These are phyloP conservation scores for Chloromyia formosa DNA, from an alignment of 2,888 invertebrate genomes.

Conservation along the genomic window DNA sequence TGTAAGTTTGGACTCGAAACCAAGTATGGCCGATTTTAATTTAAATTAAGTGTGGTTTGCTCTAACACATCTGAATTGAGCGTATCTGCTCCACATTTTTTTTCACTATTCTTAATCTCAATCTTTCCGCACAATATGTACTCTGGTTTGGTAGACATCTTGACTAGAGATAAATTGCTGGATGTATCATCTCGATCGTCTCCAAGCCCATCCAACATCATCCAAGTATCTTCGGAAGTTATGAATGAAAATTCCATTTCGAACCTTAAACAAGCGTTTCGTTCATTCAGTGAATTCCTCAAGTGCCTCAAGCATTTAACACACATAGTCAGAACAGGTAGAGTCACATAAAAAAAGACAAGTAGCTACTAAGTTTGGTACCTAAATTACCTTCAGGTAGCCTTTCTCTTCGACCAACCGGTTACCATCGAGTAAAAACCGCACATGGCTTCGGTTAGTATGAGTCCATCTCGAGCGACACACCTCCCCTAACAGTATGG, in stretches of 20 bases:
- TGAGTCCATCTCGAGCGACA: not conserved
- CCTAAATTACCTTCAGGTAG: slow-evolving; percentile 19
- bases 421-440: slow-evolving; percentile 28
- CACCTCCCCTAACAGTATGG: not conserved
- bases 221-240: not conserved
- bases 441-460: not conserved
- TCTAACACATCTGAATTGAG: too few species aligned
- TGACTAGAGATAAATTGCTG: too few species aligned
- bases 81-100: too few species aligned
- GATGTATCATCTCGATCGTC: too few species aligned
- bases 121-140: too few species aligned
- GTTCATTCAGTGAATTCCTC: slow-evolving; percentile 1
- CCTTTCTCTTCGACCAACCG: slow-evolving; percentile 35
- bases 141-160: too few species aligned
- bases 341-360: not conserved
- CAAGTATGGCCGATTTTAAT: too few species aligned
- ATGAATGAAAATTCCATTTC: slow-evolving; percentile 36
- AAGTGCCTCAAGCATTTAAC: not conserved
- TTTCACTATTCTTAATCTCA: too few species aligned
- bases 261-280: not conserved
- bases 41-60: too few species aligned
- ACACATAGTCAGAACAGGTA: not conserved
- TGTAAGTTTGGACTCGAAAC: too few species aligned
- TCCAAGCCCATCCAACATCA: not conserved
- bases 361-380: slow-evolving; percentile 9